Conservation (phyloP, 2,113 vertebrate genomes). For the Sceloporus undulatus region DNA sequence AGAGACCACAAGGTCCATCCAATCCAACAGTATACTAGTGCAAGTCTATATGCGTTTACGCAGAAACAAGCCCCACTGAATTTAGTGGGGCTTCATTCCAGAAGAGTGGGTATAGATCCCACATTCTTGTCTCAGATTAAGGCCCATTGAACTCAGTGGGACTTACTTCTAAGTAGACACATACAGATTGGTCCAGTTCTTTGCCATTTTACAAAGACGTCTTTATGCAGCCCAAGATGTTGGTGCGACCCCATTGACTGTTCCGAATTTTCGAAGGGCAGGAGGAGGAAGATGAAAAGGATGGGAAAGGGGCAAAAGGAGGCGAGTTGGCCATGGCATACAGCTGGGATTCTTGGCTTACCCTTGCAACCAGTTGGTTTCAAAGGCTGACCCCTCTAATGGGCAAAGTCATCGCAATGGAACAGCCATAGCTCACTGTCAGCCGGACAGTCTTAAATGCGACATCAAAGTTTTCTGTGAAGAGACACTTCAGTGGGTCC, state of each 20-base stretch:
- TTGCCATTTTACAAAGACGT: too few species aligned
- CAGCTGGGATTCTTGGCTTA: not conserved
- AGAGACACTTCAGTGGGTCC: constrained; percentile 28
- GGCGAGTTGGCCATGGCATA: not conserved
- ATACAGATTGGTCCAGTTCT: fast-evolving
- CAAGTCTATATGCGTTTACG: not conserved
- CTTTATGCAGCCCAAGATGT: not conserved
- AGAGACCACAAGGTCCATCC: too few species aligned
- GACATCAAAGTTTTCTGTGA: constrained; percentile 36
- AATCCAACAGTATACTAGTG: too few species aligned
- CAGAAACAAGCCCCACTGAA: too few species aligned
- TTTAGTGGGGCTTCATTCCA: too few species aligned
- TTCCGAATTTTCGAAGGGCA: fast-evolving
- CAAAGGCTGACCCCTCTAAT: not conserved
- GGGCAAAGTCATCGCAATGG: not conserved
- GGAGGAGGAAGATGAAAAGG: not conserved
- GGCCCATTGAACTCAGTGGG: too few species aligned
- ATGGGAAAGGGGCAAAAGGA: fast-evolving
- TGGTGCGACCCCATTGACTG: fast-evolving
- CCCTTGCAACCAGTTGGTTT: not conserved
- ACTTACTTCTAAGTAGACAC: too few species aligned
- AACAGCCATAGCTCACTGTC: constrained; percentile 12
- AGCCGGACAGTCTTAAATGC: constrained; percentile 25
- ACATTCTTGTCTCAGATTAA: too few species aligned
- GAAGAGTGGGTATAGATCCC: too few species aligned